Evolutionary conservation across 2,888 invertebrate genomes (phyloP), one percentile per base, ranked within the genome.

Genomic region (Microplitis deprimator): DNA sequence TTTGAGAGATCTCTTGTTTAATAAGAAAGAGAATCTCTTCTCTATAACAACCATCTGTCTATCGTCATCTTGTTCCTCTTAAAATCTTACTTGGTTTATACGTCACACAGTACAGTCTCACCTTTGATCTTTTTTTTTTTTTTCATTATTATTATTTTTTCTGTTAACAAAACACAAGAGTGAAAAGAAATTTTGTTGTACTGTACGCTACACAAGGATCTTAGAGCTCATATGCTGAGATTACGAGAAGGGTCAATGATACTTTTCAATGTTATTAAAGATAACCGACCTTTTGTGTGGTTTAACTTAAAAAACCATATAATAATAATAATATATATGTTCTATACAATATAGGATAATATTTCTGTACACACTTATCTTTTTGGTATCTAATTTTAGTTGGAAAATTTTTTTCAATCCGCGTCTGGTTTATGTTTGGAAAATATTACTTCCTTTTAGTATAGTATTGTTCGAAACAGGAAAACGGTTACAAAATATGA

Each of bases 1-100:
- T 70, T 50, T 69, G 29, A 16, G 17, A 40, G 65, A 65, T 65
- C 38, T 29, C 29, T n/a, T 17, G 29, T 29, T 62, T 65, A 20
- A 13, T 20, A 65, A 65, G 65, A 65, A 65, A 17, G 65, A 29
- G 65, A 62, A 62, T 65, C 65, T 65, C 20, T 29, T 29, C 29
- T 29, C 65, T 50, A 13, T 50, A 50, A 50, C 50, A 50, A 29
- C 65, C 65, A 65, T 17, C 65, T 65, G 65, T 65, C 65, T 65
- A 65, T 65, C 65, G 65, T 65, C 65, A 62, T 62, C 62, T 7
- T 62, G 65, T 65, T 65, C 50, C 50, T 50, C 50, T 50, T 65
- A 20, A 65, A 65, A 38, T 65, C 29, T 38, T 65, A 50, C 50
- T 65, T 20, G 29, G 50, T 13, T 50, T 13, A 50, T 50, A 50